Base-by-base conservation (phyloP, 2,113 vertebrate species). In the Apeltes quadracus region DNA sequence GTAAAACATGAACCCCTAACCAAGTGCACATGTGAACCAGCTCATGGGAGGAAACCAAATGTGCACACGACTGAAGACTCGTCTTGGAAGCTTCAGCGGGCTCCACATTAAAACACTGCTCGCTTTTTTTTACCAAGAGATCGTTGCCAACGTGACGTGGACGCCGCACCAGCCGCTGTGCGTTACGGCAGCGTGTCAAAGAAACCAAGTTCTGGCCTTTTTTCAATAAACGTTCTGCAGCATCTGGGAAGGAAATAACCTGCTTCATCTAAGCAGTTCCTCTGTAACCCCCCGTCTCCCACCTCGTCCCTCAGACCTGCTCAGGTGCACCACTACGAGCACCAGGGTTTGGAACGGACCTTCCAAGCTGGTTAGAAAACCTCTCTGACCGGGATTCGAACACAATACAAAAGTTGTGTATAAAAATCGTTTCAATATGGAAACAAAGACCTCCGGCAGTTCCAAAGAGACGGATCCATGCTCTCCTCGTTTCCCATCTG, bases 1-100 rank as follows among this genome's bases (percentile, higher is more conserved):
- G 75, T 75, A 76, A 82, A 82, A 82, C 80, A 82, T 75, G 80
- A 83, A 74, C 88, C 67, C 75, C 68, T 62, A 79, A 81, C 80
- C 56, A 56, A 69, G 77, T n/a, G 58, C 87, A 84, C 79, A 82
- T 82, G 79, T 74, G 79, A 76, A 65, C 54, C 22, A 55, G 54
- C 79, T 84, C 22, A n/a, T 18, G 46, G 57, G 70, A 48, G 54
- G 58, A 55, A 50, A 54, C 14, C n/a, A 29, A 61, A 25, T 38
- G 61, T 67, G 27, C 75, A 78, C 51, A 27, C 59, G 66, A 73
- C 75, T 72, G 59, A 65, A 34, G 74, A 34, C 43, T 1, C 10
- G 59, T 72, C 48, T 13, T 64, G 46, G 61, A 25, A n/a, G 44
- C 69, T 46, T 78, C 74, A 63, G 39, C 34, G 55, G 2, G 25